A percentile compares a stretch with the other conserved stretches of the same genome.
Evolutionary conservation across 2,888 invertebrate genomes (phyloP).

Genomic region (Catocala fraxini): DNA sequence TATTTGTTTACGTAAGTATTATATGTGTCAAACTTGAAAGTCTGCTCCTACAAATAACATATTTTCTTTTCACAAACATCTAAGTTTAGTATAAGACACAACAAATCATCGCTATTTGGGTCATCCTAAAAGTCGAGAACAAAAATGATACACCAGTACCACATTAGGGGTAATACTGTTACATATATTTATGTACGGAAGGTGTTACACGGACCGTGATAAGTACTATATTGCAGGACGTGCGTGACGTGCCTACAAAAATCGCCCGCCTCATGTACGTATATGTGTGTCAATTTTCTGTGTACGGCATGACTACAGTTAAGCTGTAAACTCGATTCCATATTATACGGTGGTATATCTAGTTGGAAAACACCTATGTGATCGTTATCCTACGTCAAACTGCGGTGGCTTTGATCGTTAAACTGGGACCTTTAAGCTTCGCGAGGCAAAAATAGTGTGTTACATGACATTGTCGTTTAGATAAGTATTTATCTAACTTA

Average conservation of each 20-base stretch:
- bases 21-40: too few relatives aligned
- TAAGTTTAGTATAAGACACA: background rate
- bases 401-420: conserved; percentile 46
- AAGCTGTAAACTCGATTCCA: background rate
- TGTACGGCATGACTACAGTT: background rate
- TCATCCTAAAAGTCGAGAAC: background rate
- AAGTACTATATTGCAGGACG: conserved; percentile 21
- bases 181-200: conserved; percentile 7
- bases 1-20: too few relatives aligned
- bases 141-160: conserved; percentile 1
- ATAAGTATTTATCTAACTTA: conserved; percentile 40
- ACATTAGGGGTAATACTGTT: background rate
- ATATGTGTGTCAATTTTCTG: conserved; percentile 8
- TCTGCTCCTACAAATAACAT: background rate
- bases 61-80: background rate
- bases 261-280: conserved; percentile 1
- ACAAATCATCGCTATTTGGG: background rate
- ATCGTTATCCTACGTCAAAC: conserved; percentile 46
- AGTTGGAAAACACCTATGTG: conserved; percentile 27
- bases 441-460: conserved; percentile 42
- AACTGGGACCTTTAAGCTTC: conserved; percentile 41
- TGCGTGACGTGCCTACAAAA: conserved; percentile 20
- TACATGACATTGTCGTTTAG: conserved; percentile 45
- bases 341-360: conserved; percentile 10
- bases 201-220: conserved; percentile 18